These are phyloP conservation scores for Drosophila bifasciata DNA, from an alignment of 1,140 invertebrate genomes.

Conservation along the genomic window DNA sequence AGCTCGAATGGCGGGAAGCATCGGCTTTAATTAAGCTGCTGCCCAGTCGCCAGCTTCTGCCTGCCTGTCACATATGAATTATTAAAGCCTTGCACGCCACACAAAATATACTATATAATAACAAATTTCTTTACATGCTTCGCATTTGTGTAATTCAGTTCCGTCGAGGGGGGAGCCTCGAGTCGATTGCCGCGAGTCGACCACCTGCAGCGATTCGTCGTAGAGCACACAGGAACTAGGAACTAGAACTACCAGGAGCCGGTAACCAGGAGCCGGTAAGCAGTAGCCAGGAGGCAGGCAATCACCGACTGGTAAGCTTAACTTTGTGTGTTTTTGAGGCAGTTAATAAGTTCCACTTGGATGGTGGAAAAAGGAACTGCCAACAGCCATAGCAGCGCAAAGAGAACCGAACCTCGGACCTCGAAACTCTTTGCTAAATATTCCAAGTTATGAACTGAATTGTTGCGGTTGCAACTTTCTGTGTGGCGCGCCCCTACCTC, in stretches of 20 bases:
- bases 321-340: conserved; percentile 68
- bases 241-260: no score
- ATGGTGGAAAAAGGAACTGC: not conserved
- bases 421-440: conserved; percentile 37
- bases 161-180: conserved; percentile 4
- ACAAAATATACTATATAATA: conserved; percentile 44
- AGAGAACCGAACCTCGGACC: not conserved
- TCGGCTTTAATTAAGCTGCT: conserved; percentile 67
- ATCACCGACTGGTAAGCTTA: conserved; percentile 55
- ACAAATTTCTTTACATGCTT: conserved; percentile 56
- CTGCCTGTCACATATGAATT: conserved; percentile 44
- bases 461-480: conserved; percentile 12
- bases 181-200: not conserved
- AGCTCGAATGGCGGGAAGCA: conserved; percentile 10
- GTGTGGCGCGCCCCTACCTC: no score
- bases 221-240: no score
- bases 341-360: conserved; percentile 61
- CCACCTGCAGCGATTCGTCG: conserved; percentile 7
- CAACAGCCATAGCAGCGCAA: conserved; percentile 23
- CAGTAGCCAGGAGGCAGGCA: conserved; percentile 16
- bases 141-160: conserved; percentile 55
- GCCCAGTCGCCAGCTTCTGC: not conserved
- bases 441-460: conserved; percentile 50
- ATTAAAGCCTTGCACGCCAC: conserved; percentile 62
- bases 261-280: not conserved